Evolutionary conservation across 2,797 vertebrate genomes (phyloP), one percentile per base, ranked within the genome.

Genomic region (Pelodytes ibericus): DNA sequence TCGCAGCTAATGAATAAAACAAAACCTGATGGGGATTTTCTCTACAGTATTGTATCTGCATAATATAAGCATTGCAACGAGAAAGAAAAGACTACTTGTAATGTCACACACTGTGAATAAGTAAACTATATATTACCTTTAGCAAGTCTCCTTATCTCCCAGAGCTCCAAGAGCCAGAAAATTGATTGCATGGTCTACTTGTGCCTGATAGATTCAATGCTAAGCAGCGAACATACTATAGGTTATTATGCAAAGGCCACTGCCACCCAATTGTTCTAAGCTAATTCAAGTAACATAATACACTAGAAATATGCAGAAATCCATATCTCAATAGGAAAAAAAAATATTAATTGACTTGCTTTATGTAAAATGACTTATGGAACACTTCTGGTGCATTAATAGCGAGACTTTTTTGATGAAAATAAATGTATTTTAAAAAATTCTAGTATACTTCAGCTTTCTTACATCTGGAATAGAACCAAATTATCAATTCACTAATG

Each of bases 41-140:
- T 16, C 11, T 3, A 10, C 18, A 36, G 5, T 15, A 49, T 49
- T 53, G n/a, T 53, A 22, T 44, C 1, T 44, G 49, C 2, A 53
- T 53, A 24, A 22, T 53, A 24, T 53, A 16, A 53, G 49, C 20
- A 53, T 13, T 13, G 41, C 41, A 44, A 16, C 18, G 7, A 1
- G 41, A 36, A 36, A 36, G 33, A 36, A 36, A 36, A 36, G 5
- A 5, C 33, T 36, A 36, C 33, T n/a, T 75, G 22, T 51, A 61
- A 47, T 53, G 29, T 9, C 29, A 27, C 27, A 51, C 39, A 59
- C 73, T 60, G 20, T 67, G 36, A 60, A 51, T 53, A 27, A 25
- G 58, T 53, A 58, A 70, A 63, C 30, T 53, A 51, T 51, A 56
- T 30, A 76, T 76, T 63, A 57, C 58, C 24, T 39, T 56, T 3